Percentiles rank a stretch among this genome's conserved stretches.
phyloP scores from a whole-genome alignment of 2,113 vertebrate species.

The Ranitomeya variabilis region DNA sequence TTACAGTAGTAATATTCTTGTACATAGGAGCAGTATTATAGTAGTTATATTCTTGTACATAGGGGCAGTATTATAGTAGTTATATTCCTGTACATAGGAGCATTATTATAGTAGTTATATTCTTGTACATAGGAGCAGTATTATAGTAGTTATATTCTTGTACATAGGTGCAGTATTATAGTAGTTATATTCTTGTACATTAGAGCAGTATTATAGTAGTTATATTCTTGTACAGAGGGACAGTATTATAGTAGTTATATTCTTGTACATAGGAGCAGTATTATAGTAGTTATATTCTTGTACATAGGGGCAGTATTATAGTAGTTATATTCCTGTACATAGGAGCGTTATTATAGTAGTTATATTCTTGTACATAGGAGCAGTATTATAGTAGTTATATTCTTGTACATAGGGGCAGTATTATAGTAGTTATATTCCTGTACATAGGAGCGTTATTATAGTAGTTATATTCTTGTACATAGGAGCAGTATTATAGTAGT shows the following conservation, averaged over 20 bases:
- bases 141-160: slow-evolving; percentile 2
- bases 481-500: no score
- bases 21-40: background rate
- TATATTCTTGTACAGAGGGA: background rate
- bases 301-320: background rate
- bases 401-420: no score
- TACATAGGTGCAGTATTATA: background rate
- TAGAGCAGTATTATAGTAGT: background rate
- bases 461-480: no score
- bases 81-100: no score
- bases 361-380: no score
- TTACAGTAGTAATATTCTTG: background rate
- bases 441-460: no score
- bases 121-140: background rate
- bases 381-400: no score
- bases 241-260: slow-evolving; percentile 8
- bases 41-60: background rate
- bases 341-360: background rate
- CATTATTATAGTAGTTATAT: slow-evolving; percentile 5
- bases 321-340: background rate
- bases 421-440: no score
- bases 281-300: background rate
- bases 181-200: background rate
- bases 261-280: background rate
- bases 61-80: background rate